These are phyloP conservation scores for Xenus cinereus DNA, from an alignment of 2,113 vertebrate species.

Conservation along the genomic window DNA sequence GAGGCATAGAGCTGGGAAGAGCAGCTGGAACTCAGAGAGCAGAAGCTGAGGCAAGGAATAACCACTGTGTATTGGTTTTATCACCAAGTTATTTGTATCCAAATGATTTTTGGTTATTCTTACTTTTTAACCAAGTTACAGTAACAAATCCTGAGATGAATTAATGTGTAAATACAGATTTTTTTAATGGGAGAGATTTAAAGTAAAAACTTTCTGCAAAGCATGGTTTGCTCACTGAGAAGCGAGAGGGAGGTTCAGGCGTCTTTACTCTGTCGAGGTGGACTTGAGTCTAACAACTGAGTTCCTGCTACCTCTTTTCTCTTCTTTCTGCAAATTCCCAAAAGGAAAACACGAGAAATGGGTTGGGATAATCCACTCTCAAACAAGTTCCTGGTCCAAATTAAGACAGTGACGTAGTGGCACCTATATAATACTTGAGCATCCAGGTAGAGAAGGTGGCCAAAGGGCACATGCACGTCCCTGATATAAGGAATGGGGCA, in stretches of 20 bases:
- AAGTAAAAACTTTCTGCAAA: neutral
- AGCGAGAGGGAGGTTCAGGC: neutral
- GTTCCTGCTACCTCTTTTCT: neutral
- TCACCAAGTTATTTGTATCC: neutral
- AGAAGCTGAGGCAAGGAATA: neutral
- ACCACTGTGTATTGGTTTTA: neutral
- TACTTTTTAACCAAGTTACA: neutral
- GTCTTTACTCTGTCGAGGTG: neutral
- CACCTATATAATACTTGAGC: neutral
- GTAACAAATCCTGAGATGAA: neutral
- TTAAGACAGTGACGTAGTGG: neutral
- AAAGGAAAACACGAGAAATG: neutral
- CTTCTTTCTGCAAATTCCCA: neutral
- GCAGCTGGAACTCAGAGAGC: neutral
- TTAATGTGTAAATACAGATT: neutral
- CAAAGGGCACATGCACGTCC: rapidly evolving
- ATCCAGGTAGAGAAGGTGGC: neutral
- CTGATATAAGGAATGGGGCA: neutral
- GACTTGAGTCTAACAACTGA: neutral
- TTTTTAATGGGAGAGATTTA: neutral
- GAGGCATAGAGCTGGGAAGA: neutral
- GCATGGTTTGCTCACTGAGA: neutral
- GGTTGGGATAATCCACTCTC: neutral
- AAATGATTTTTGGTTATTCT: neutral
- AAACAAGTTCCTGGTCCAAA: neutral